phyloP scores from a whole-genome alignment of 2,888 invertebrate species.

The Trilocha varians region DNA sequence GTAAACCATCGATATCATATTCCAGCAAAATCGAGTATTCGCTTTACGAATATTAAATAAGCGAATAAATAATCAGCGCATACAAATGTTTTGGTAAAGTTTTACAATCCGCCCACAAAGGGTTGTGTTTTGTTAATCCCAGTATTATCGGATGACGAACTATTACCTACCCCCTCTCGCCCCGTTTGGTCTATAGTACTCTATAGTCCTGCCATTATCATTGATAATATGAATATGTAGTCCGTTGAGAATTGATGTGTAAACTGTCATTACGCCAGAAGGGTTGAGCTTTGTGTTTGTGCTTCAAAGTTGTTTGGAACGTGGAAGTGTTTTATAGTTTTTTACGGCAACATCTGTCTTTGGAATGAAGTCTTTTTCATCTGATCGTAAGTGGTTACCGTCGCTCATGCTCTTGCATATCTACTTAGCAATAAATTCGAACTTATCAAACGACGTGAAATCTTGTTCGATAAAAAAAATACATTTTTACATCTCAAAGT shows the following conservation, averaged over 20 bases:
- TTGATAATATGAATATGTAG: conserved; percentile 52
- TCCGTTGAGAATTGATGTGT: conserved; percentile 29
- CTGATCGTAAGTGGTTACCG: no score
- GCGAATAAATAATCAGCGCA: conserved; percentile 44
- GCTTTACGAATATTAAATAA: conserved; percentile 36
- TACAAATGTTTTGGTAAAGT: conserved; percentile 56
- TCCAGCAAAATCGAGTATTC: conserved; percentile 29
- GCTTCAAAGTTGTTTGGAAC: not conserved
- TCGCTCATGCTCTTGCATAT: no score
- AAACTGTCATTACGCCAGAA: conserved; percentile 21
- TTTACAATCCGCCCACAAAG: conserved; percentile 62
- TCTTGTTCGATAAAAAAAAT: no score
- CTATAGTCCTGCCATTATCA: conserved; percentile 25
- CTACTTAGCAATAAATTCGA: conserved; percentile 11
- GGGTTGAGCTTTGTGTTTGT: conserved; percentile 6
- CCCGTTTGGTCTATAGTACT: conserved; percentile 10
- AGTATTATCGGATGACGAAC: conserved; percentile 60
- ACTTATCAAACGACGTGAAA: no score
- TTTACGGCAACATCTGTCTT: conserved; percentile 11
- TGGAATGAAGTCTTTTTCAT: not conserved
- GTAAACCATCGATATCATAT: no score
- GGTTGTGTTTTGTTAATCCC: conserved; percentile 63
- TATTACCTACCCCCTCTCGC: conserved; percentile 28
- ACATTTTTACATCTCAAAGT: no score
- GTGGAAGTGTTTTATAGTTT: not conserved